Evolutionary conservation across 2,888 invertebrate genomes (phyloP), one percentile per base, ranked within the genome.

Genomic region (Allophyes oxyacanthae): DNA sequence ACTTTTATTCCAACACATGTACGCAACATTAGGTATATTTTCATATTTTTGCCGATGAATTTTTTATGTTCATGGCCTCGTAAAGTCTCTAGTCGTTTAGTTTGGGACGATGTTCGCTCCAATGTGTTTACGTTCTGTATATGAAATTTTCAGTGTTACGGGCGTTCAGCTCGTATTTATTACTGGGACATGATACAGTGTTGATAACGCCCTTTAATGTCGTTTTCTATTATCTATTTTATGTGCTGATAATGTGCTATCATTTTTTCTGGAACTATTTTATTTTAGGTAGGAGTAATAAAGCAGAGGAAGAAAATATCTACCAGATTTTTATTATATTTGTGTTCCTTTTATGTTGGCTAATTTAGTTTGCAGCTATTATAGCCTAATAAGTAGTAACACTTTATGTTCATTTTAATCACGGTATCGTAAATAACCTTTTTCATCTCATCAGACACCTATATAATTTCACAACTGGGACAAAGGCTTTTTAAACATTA

Each of bases 41-140:
- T 91, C 88, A 91, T 91, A 90, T 90, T 91, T 90, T 77, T 83
- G 59, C 77, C 88, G 88, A 91, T 91, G 91, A 90, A 87, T 89
- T 92, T 92, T 94, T 93, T 92, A 93, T 88, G 91, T 91, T 91
- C 91, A 92, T 91, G 81, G 59, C 79, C 74, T 90, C 91, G 87
- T 93, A 91, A 94, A 93, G 84, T 84, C 81, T 73, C 66, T 77
- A 78, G 84, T 87, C 87, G 88, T 90, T 90, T 88, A 88, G 86
- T 86, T 86, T 79, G 86, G 83, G 87, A 91, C 91, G 90, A 82
- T 90, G 89, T 88, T 82, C 40, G 82, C 85, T 78, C 60, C 79
- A 78, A 84, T 85, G 87, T 88, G 88, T 90, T 89, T 89, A 89
- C 77, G 84, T 81, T 81, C 69, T 72, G 77, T 84, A 83, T 87